phyloP scores from a whole-genome alignment of 2,113 vertebrate species.

The Pelodiscus sinensis region DNA sequence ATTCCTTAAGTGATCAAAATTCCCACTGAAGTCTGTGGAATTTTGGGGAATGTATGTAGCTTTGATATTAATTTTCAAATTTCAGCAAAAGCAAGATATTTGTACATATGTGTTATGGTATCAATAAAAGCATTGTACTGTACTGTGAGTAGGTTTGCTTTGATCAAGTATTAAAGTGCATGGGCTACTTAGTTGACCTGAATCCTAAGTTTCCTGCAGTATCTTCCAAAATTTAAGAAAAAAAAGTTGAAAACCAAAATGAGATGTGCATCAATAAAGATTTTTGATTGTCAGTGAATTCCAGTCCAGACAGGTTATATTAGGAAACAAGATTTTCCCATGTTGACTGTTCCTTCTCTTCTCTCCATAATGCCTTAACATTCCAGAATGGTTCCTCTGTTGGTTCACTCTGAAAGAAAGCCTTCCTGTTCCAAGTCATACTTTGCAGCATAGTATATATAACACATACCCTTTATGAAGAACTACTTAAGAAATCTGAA shows the following conservation, averaged over 20 bases:
- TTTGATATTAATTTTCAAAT: background rate
- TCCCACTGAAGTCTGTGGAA: background rate
- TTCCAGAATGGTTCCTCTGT: background rate
- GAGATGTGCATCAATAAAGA: background rate
- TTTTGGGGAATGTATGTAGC: background rate
- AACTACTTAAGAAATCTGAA: background rate
- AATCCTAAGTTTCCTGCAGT: background rate
- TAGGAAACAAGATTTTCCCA: background rate
- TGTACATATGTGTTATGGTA: background rate
- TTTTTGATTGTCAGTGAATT: background rate
- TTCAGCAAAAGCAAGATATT: background rate
- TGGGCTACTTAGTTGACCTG: background rate
- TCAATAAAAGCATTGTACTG: background rate
- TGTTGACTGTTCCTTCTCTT: background rate
- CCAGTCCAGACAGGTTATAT: background rate
- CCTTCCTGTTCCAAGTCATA: background rate
- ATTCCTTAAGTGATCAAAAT: background rate
- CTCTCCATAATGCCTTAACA: background rate
- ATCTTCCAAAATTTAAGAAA: constrained; percentile 6
- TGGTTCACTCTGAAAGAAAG: background rate
- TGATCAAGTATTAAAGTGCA: background rate
- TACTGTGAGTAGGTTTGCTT: background rate
- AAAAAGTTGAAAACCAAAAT: background rate
- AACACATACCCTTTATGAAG: background rate
- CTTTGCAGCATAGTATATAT: background rate